Conservation (phyloP, 2,113 vertebrate species). For the Antigone vipio region DNA sequence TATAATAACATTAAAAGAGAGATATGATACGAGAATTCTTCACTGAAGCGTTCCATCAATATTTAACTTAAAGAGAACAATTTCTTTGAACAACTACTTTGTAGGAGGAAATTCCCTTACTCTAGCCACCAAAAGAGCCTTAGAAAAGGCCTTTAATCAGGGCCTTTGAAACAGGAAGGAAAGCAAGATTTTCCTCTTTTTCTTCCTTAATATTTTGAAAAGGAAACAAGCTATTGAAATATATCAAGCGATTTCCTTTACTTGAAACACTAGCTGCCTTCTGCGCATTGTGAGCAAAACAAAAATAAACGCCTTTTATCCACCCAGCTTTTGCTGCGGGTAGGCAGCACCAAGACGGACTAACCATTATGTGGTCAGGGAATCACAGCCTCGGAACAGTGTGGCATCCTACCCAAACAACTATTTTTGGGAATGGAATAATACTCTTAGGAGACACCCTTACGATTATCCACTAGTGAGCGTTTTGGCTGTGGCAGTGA, state of each 20-base stretch:
- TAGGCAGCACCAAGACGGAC: background rate
- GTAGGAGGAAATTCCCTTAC: conserved; percentile 47
- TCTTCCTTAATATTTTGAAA: conserved; percentile 56
- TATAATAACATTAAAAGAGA: conserved; percentile 18
- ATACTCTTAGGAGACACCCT: background rate
- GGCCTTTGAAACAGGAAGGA: conserved; percentile 60
- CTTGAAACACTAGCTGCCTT: conserved; percentile 47
- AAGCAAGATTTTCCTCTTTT: conserved; percentile 60
- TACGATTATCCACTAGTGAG: background rate
- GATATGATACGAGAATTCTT: background rate
- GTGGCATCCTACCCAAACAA: conserved; percentile 12
- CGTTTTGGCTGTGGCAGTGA: background rate
- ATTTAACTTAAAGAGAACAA: conserved; percentile 38
- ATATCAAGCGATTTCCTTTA: conserved; percentile 51
- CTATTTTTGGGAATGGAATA: conserved; percentile 1
- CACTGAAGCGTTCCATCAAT: background rate
- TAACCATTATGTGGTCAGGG: conserved; percentile 1
- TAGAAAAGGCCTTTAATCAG: conserved; percentile 49
- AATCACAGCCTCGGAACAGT: background rate
- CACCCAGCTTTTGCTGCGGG: conserved; percentile 18
- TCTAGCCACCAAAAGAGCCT: background rate
- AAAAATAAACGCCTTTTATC: conserved; percentile 52
- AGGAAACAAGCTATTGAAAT: conserved; percentile 63
- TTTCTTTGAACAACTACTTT: conserved; percentile 36
- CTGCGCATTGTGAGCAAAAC: conserved; percentile 41